Conservation (phyloP, 2,797 vertebrate species). For the Serranus cabrilla region DNA sequence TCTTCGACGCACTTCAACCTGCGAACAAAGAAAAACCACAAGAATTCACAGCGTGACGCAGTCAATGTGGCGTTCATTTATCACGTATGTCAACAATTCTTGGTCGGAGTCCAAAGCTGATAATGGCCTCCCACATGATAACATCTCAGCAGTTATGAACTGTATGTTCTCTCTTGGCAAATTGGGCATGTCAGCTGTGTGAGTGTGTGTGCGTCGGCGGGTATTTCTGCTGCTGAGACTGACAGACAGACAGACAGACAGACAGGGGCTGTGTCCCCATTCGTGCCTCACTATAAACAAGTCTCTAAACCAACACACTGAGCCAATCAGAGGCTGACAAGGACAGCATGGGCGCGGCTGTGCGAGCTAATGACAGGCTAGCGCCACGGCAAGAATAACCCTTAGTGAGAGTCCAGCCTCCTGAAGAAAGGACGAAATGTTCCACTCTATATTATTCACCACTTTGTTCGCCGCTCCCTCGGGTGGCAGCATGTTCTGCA, state of each 20-base stretch:
- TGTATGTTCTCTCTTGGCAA: conserved; percentile 9
- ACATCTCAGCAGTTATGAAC: conserved; percentile 22
- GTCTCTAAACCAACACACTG: conserved; percentile 26
- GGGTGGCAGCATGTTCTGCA: conserved; percentile 28
- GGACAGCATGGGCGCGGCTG: conserved; percentile 53
- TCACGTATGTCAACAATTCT: conserved; percentile 13
- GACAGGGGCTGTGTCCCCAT: conserved; percentile 27
- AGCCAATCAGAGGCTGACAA: conserved; percentile 26
- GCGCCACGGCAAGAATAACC: conserved; percentile 42
- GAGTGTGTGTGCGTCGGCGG: conserved; percentile 14
- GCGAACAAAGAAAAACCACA: conserved; percentile 17
- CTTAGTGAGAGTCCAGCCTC: conserved; percentile 33
- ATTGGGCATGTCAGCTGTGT: conserved; percentile 1
- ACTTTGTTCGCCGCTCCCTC: conserved; percentile 30
- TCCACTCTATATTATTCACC: conserved; percentile 41
- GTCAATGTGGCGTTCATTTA: conserved; percentile 2
- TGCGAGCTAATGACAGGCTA: conserved; percentile 58
- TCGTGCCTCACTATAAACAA: conserved; percentile 41
- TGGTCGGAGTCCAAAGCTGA: conserved; percentile 25
- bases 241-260: background rate
- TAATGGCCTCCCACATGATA: conserved; percentile 11
- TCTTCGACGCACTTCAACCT: conserved; percentile 12
- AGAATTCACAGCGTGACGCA: background rate
- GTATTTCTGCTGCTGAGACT: background rate
- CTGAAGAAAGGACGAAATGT: conserved; percentile 45